Percentiles rank a stretch among this genome's conserved stretches.
Evolutionary conservation across 2,888 invertebrate species (phyloP).

Genomic region (Theristus sp.): DNA sequence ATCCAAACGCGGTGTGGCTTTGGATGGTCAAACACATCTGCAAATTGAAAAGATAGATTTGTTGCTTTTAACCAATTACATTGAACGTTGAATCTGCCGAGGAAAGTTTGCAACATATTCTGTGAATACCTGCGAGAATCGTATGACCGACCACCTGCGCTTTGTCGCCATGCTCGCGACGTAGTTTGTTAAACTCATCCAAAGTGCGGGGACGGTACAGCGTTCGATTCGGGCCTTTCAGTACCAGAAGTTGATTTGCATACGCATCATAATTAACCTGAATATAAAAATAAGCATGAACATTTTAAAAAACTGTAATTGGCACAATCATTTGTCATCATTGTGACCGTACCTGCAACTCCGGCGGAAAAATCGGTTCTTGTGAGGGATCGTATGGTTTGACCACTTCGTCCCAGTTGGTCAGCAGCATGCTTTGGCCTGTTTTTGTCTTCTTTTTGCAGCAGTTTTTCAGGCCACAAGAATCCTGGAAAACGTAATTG

Average conservation of each 20-base stretch:
- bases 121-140: neutral
- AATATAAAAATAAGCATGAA: too few relatives aligned
- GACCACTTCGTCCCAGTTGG: neutral
- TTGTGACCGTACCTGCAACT: conserved; percentile 42
- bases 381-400: conserved; percentile 48
- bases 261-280: neutral
- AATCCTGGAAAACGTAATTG: conserved; percentile 8
- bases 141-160: neutral
- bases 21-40: too few relatives aligned
- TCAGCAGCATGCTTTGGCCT: neutral
- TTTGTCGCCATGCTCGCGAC: neutral
- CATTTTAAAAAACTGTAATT: too few relatives aligned
- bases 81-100: too few relatives aligned
- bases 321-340: too few relatives aligned
- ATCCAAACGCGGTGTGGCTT: neutral
- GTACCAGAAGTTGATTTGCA: neutral
- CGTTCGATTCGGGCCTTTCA: neutral
- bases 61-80: neutral
- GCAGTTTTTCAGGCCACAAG: neutral
- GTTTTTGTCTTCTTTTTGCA: neutral
- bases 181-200: neutral
- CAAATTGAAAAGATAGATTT: too few relatives aligned
- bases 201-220: neutral
- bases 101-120: too few relatives aligned
- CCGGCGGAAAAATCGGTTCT: conserved; percentile 75